A percentile compares a stretch with the other conserved stretches of the same genome.
Conservation (phyloP, 1,140 invertebrate species). For the Adoxophyes honmai region DNA sequence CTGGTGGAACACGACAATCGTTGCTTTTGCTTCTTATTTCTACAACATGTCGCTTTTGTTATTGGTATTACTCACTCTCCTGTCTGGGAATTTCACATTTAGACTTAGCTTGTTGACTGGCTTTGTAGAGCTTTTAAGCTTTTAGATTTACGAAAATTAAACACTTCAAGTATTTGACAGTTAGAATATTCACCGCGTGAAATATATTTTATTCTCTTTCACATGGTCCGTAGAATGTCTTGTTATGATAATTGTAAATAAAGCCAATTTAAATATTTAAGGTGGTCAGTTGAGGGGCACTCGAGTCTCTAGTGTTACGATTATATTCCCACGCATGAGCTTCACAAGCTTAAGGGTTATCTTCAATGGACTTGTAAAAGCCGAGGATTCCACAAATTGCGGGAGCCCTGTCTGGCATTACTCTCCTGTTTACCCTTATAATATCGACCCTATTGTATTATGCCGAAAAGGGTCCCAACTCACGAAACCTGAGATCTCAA, state of each 20-base stretch:
- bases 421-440: slow-evolving; percentile 6
- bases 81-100: slow-evolving; percentile 6
- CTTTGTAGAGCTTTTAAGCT: not conserved
- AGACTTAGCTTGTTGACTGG: slow-evolving; percentile 3
- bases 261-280: too few species aligned
- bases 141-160: too few species aligned
- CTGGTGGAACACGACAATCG: not conserved
- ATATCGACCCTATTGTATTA: slow-evolving; percentile 7
- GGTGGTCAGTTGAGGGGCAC: not conserved
- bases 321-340: slow-evolving; percentile 28
- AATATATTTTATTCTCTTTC: too few species aligned
- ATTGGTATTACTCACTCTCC: slow-evolving; percentile 7
- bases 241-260: too few species aligned
- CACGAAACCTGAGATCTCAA: not conserved
- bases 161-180: too few species aligned
- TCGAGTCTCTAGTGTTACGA: slow-evolving; percentile 15
- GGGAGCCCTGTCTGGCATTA: slow-evolving; percentile 17
- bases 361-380: slow-evolving; percentile 30
- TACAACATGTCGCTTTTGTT: not conserved
- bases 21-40: not conserved
- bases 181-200: too few species aligned
- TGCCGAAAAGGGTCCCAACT: slow-evolving; percentile 1
- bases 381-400: slow-evolving; percentile 15
- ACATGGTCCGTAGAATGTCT: too few species aligned
- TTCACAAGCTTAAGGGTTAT: slow-evolving; percentile 30